Evolutionary conservation across 2,113 vertebrate genomes (phyloP).

Genomic region (Macquaria australasica): DNA sequence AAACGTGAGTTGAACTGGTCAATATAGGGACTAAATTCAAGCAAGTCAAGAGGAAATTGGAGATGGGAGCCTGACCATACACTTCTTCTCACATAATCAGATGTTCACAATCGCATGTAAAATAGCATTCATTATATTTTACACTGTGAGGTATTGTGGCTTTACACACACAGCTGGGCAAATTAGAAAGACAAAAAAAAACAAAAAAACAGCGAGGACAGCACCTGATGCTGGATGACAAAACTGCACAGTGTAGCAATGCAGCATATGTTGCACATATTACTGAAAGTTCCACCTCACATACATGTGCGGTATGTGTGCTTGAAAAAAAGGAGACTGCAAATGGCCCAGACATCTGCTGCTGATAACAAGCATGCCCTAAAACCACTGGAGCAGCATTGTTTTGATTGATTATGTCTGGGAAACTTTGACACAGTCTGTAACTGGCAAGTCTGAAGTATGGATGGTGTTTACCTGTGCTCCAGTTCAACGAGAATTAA

Average conservation of each 20-base stretch:
- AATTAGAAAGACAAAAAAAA: neutral
- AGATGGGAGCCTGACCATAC: neutral
- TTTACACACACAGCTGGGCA: neutral
- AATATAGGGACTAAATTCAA: neutral
- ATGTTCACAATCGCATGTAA: neutral
- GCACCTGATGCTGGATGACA: neutral
- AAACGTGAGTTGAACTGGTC: neutral
- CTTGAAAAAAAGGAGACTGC: neutral
- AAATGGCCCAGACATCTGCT: neutral
- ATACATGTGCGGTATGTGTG: neutral
- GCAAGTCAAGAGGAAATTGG: neutral
- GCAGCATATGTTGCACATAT: neutral
- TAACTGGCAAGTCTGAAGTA: neutral
- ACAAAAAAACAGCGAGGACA: neutral
- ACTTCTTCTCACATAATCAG: neutral
- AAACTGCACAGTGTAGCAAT: neutral
- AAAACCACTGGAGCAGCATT: neutral
- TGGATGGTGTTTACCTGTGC: neutral
- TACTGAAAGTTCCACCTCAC: neutral
- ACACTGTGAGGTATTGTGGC: neutral
- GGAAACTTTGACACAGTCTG: neutral
- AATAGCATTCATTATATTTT: neutral
- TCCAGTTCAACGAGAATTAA: neutral
- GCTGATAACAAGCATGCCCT: neutral
- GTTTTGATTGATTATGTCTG: too few relatives aligned